These are phyloP conservation scores for Reinhardtius hippoglossoides DNA, from an alignment of 2,113 vertebrate species.

Conservation along the genomic window DNA sequence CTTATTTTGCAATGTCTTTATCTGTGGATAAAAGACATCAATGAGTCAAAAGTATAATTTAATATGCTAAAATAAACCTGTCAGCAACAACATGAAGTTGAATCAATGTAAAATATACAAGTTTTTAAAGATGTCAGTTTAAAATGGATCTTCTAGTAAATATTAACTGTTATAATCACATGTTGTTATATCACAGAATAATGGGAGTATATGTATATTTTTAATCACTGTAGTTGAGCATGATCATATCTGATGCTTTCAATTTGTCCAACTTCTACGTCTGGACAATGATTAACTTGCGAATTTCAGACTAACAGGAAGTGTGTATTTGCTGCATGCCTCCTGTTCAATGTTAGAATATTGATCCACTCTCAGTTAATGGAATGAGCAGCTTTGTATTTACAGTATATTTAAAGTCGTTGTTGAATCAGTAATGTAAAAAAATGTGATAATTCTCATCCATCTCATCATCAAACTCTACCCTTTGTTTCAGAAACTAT, in stretches of 20 bases:
- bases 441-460: not conserved
- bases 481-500: conserved; percentile 85
- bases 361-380: not conserved
- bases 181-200: no score
- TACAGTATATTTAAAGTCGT: not conserved
- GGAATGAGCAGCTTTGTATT: not conserved
- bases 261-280: not conserved
- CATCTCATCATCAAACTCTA: no score
- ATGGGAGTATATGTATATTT: not conserved
- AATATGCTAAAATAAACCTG: no score
- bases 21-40: no score
- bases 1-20: no score
- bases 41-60: no score
- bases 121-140: no score
- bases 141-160: no score
- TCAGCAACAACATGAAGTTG: no score
- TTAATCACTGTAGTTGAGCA: not conserved
- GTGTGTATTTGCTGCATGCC: not conserved
- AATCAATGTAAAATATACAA: no score
- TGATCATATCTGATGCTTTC: not conserved
- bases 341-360: not conserved
- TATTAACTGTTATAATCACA: not conserved
- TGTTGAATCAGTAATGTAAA: not conserved
- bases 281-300: conserved; percentile 21
- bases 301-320: not conserved